Base-by-base conservation (phyloP, 2,888 invertebrate genomes). In the Dusona sp. region DNA sequence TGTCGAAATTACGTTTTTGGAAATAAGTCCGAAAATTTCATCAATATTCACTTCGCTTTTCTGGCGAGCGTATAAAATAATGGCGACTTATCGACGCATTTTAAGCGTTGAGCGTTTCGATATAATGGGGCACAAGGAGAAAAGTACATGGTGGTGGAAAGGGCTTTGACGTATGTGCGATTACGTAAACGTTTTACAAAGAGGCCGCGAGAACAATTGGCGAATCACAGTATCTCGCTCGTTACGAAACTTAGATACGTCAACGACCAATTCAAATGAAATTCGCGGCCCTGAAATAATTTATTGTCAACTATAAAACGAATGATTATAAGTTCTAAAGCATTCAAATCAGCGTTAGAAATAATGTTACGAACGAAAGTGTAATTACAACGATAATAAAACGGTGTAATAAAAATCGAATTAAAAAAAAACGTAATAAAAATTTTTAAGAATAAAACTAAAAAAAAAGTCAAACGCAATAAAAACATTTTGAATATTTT, bases 181-280 rank as follows among this genome's bases (percentile, higher is more conserved):
- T 83, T 72, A 77, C 70, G 57, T 83, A 83, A 83, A 77, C 33
- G 22, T 61, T 84, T 84, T 79, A 84, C 74, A 73, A 84, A 88
- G 22, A 74, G 82, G 51, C 25, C 70, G 33, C 48, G n/a, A 72
- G 70, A 81, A 72, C 33, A 36, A 81, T 45, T 73, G 45, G 65
- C 64, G 73, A 77, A 67, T 73, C 79, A 42, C 75, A 82, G 88
- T 79, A 25, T 57, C 48, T 36, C 57, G 38, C 42, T 72, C 38
- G 22, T 42, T 61, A 42, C 42, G 61, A 42, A 74, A 61, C 42
- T 33, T 51, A 2, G 51, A 72, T 33, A 38, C 54, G 61, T 25
- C 61, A 25, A 74, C 42, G 38, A 38, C 25, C 25, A 57, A 42
- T 74, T 61, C 22, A 42, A 74, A 25, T 57, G 45, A 74, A 38